Evolutionary conservation across 2,113 vertebrate species (phyloP).

Genomic region (Seriola dumerili): DNA sequence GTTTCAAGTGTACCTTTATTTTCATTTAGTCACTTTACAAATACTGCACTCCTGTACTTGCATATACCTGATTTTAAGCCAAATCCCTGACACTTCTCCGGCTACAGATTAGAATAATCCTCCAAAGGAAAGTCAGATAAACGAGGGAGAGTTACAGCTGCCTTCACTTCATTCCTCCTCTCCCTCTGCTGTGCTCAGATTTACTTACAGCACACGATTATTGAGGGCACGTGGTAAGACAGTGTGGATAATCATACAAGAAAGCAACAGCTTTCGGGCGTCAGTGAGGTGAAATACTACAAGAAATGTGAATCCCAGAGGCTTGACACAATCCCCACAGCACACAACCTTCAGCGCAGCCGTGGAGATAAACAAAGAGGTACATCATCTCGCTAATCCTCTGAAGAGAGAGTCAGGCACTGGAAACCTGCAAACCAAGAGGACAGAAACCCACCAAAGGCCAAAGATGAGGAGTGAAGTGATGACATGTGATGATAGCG

Average conservation of each 20-base stretch:
- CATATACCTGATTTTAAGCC: not conserved
- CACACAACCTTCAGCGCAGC: not conserved
- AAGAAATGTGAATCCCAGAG: conserved; percentile 6
- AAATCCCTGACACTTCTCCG: conserved; percentile 1
- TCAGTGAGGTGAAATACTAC: conserved; percentile 13
- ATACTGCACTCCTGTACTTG: not conserved
- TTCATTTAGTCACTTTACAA: not conserved
- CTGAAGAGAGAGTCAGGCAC: conserved; percentile 28
- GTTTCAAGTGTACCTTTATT: not conserved
- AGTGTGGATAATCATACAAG: not conserved
- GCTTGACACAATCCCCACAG: not conserved
- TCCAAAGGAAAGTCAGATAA: not conserved
- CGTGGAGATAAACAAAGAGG: conserved; percentile 23
- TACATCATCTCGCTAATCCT: conserved; percentile 25
- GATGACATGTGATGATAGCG: conserved; percentile 16
- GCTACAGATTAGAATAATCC: conserved; percentile 14
- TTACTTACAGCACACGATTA: not conserved
- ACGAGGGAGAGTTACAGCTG: not conserved
- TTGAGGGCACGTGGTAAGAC: not conserved
- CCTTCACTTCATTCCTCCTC: not conserved
- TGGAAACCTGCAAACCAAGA: conserved; percentile 10
- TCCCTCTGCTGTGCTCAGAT: not conserved
- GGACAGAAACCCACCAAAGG: not conserved
- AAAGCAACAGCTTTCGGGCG: not conserved
- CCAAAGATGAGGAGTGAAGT: not conserved